Evolutionary conservation across 2,113 vertebrate species (phyloP).

Genomic region (Myrmecophaga tridactyla): DNA sequence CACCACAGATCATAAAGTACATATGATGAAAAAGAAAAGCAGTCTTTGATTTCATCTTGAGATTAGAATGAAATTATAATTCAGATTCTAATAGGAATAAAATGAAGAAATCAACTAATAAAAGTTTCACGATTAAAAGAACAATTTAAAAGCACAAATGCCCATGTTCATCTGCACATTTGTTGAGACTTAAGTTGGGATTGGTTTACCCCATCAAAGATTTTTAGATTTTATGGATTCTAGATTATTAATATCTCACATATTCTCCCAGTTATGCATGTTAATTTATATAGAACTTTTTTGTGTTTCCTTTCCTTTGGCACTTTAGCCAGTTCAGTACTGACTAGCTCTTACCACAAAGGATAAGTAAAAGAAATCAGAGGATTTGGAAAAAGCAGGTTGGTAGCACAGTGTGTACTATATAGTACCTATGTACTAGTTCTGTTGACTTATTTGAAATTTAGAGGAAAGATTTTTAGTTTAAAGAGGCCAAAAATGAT

Average conservation of each 20-base stretch:
- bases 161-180: not conserved
- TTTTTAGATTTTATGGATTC: not conserved
- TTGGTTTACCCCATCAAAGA: not conserved
- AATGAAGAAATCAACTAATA: not conserved
- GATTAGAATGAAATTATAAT: conserved; percentile 2
- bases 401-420: not conserved
- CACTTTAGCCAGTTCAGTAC: not conserved
- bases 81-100: not conserved
- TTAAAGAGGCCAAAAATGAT: not conserved
- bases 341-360: not conserved
- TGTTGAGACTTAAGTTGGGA: not conserved
- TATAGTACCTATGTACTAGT: not conserved
- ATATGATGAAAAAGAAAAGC: not conserved
- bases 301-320: not conserved
- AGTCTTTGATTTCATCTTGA: not conserved
- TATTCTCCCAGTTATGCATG: not conserved
- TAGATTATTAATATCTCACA: not conserved
- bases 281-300: not conserved
- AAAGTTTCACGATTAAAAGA: not conserved
- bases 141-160: not conserved
- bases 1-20: not conserved
- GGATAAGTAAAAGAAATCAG: not conserved
- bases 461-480: not conserved
- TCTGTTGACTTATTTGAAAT: not conserved
- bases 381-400: not conserved